Conservation (phyloP, 2,888 invertebrate genomes). For the Perizoma affinitatum region DNA sequence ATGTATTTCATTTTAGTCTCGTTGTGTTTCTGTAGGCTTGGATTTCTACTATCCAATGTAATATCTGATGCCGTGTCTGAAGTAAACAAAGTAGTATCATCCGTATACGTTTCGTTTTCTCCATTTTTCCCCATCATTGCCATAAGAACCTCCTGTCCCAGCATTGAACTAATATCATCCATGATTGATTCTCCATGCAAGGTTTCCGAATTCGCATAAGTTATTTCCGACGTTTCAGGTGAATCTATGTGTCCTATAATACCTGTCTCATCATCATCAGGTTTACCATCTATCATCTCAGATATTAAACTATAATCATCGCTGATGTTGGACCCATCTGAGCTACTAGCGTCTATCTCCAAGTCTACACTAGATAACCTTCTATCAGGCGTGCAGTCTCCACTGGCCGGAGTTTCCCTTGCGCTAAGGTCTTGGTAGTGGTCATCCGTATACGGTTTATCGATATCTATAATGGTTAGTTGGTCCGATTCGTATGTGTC, state of each 20-base stretch:
- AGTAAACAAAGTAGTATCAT: constrained; percentile 88
- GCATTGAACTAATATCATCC: constrained; percentile 90
- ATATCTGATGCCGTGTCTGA: constrained; percentile 82
- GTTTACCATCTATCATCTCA: constrained; percentile 85
- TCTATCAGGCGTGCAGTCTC: constrained; percentile 72
- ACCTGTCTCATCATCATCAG: constrained; percentile 73
- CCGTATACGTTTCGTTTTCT: constrained; percentile 87
- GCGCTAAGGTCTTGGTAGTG: constrained; percentile 68
- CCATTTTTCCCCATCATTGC: constrained; percentile 86
- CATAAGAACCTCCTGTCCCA: constrained; percentile 87
- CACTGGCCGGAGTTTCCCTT: constrained; percentile 65
- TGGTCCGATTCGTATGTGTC: constrained; percentile 85
- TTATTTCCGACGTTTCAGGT: constrained; percentile 91
- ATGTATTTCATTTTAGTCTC: constrained; percentile 85
- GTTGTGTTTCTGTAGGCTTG: constrained; percentile 82
- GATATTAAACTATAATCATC: constrained; percentile 89
- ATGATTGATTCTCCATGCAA: constrained; percentile 91
- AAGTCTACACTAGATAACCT: constrained; percentile 73
- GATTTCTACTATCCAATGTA: constrained; percentile 79
- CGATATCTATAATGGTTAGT: constrained; percentile 87
- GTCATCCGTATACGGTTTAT: constrained; percentile 81
- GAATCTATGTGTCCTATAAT: constrained; percentile 92
- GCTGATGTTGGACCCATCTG: constrained; percentile 87
- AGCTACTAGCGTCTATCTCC: constrained; percentile 83
- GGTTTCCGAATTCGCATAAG: constrained; percentile 87